A percentile compares a stretch with the other conserved stretches of the same genome.
Conservation (phyloP, 2,888 invertebrate species). For the Nysson spinosus region DNA sequence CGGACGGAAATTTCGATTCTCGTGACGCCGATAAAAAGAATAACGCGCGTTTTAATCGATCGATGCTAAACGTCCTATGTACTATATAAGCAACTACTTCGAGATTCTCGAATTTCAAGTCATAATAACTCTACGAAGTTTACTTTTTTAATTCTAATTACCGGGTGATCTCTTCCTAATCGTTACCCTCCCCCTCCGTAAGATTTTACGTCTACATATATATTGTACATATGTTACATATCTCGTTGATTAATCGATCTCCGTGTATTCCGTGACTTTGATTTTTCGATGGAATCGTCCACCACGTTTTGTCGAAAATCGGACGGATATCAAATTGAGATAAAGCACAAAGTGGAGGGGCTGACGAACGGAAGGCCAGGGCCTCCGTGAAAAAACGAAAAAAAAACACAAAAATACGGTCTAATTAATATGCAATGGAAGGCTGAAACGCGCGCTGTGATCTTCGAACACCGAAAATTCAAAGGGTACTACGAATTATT, state of each 20-base stretch:
- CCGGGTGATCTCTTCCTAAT: constrained; percentile 7
- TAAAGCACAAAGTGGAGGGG: not conserved
- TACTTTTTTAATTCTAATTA: not conserved
- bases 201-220: constrained; percentile 1
- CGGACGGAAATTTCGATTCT: constrained; percentile 10
- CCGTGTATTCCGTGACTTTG: constrained; percentile 5
- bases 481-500: constrained; percentile 69
- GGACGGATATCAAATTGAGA: not conserved
- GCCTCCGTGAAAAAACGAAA: too few relatives aligned
- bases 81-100: not conserved
- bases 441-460: constrained; percentile 74
- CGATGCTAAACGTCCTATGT: not conserved
- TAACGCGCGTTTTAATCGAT: not conserved
- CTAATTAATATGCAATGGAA: constrained; percentile 62
- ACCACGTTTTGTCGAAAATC: constrained; percentile 7
- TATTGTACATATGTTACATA: constrained; percentile 7
- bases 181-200: constrained; percentile 4
- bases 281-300: constrained; percentile 9
- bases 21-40: not conserved
- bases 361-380: constrained; percentile 8
- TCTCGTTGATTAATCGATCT: not conserved
- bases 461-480: constrained; percentile 70
- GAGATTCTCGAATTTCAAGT: too few relatives aligned
- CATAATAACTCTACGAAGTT: too few relatives aligned
- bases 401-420: constrained; percentile 55